Percentiles rank a stretch among this genome's conserved stretches.
Conservation (phyloP, 2,888 invertebrate species). For the Lymantria dispar region DNA sequence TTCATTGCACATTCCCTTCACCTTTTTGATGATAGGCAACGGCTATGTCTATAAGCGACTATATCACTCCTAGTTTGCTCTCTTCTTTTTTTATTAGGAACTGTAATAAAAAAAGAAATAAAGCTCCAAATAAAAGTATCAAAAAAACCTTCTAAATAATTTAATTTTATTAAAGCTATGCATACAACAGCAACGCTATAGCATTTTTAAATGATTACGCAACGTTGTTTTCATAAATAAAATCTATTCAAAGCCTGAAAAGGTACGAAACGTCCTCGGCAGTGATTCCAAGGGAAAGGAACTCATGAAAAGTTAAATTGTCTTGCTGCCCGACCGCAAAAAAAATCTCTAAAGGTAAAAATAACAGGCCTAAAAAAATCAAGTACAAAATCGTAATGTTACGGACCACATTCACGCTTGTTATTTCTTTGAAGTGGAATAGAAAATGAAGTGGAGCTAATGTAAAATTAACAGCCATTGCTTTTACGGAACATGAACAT, state of each 20-base stretch:
- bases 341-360: constrained; percentile 12
- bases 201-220: constrained; percentile 1
- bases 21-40: too few species aligned
- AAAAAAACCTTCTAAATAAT: too few species aligned
- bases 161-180: too few species aligned
- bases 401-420: constrained; percentile 1
- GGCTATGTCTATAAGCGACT: too few species aligned
- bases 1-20: too few species aligned
- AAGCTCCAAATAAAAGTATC: too few species aligned
- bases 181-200: too few species aligned
- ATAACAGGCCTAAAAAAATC: constrained; percentile 23
- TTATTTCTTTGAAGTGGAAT: neutral
- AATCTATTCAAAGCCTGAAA: constrained; percentile 10
- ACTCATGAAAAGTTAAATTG: constrained; percentile 34
- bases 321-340: constrained; percentile 24
- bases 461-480: neutral
- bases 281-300: constrained; percentile 14
- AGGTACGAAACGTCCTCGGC: constrained; percentile 2
- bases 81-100: too few species aligned
- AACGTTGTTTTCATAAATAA: constrained; percentile 17
- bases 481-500: neutral
- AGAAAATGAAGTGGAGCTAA: neutral
- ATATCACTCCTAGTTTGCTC: too few species aligned
- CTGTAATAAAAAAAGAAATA: too few species aligned
- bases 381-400: constrained; percentile 4